These are phyloP conservation scores for Homalodisca vitripennis DNA, from an alignment of 1,140 invertebrate genomes.

Conservation along the genomic window DNA sequence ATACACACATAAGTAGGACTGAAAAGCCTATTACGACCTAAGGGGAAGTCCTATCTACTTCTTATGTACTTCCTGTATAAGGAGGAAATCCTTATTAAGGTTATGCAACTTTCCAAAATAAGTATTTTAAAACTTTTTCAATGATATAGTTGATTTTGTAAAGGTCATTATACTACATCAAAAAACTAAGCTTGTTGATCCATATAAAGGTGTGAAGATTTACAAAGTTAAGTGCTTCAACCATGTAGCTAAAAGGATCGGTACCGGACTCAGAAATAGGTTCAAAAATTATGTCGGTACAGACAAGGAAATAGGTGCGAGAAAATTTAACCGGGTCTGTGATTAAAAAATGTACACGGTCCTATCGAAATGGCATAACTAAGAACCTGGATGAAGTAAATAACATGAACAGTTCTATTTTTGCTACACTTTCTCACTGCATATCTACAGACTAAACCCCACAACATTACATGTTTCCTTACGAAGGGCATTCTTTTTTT, in stretches of 20 bases:
- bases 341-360: slow-evolving; percentile 26
- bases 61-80: too few relatives aligned
- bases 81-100: too few relatives aligned
- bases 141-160: too few relatives aligned
- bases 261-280: slow-evolving; percentile 34
- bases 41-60: too few relatives aligned
- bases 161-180: slow-evolving; percentile 35
- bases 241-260: slow-evolving; percentile 41
- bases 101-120: too few relatives aligned
- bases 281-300: too few relatives aligned
- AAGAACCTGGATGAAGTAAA: slow-evolving; percentile 26
- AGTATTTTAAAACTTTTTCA: too few relatives aligned
- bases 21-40: too few relatives aligned
- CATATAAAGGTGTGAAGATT: slow-evolving; percentile 31
- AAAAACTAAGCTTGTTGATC: too few relatives aligned
- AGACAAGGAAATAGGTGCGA: slow-evolving; percentile 28
- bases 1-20: too few relatives aligned
- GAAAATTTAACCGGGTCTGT: slow-evolving; percentile 15
- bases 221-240: slow-evolving; percentile 43
- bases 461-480: slow-evolving; percentile 25
- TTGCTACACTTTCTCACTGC: slow-evolving; percentile 22
- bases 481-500: slow-evolving; percentile 27
- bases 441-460: slow-evolving; percentile 27
- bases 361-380: slow-evolving; percentile 29
- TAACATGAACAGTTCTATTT: slow-evolving; percentile 24